Conservation (phyloP, 2,113 vertebrate genomes). For the Regulus satrapa region DNA sequence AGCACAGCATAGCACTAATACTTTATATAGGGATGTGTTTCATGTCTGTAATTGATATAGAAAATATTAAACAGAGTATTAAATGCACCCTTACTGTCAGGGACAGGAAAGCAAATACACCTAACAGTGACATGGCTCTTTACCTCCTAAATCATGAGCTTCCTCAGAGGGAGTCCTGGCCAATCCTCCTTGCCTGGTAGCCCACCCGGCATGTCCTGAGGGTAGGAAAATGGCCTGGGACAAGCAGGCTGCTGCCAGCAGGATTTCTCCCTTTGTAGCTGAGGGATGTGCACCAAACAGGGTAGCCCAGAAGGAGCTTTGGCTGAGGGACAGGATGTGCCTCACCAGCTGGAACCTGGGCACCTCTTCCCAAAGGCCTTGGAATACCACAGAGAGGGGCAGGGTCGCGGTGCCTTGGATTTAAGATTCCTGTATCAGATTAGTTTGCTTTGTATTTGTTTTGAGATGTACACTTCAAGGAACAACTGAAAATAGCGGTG, state of each 20-base stretch:
- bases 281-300: background rate
- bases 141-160: background rate
- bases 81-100: background rate
- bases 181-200: background rate
- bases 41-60: background rate
- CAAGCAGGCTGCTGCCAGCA: background rate
- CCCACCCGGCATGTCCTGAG: accelerated
- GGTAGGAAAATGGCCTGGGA: background rate
- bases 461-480: background rate
- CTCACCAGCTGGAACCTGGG: background rate
- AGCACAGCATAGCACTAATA: background rate
- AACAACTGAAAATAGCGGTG: background rate
- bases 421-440: background rate
- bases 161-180: background rate
- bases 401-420: background rate
- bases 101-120: background rate
- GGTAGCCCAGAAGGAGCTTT: background rate
- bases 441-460: background rate
- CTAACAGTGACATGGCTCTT: background rate
- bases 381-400: background rate
- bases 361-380: background rate
- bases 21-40: background rate
- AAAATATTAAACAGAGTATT: background rate
- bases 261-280: background rate
- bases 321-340: background rate